phyloP scores from a whole-genome alignment of 2,797 vertebrate species.

The Macrochelys suwanniensis region DNA sequence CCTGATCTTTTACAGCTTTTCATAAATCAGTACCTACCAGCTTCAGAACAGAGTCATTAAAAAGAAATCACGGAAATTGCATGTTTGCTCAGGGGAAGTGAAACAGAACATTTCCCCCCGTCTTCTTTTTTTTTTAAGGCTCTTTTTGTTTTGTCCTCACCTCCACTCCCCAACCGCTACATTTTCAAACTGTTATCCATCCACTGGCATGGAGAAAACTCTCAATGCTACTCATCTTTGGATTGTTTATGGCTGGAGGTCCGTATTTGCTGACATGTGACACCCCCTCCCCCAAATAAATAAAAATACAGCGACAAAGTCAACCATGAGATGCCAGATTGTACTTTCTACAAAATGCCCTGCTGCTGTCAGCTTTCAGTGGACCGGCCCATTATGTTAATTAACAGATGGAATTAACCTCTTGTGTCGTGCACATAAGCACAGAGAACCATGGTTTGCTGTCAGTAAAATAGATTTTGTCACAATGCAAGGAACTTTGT shows the following conservation, averaged over 20 bases:
- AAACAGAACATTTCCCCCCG: slow-evolving; percentile 79
- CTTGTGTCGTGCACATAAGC: slow-evolving; percentile 23
- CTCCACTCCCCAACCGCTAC: slow-evolving; percentile 2
- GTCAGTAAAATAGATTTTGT: slow-evolving; percentile 44
- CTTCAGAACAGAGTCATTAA: slow-evolving; percentile 91
- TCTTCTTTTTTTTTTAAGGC: slow-evolving; percentile 31
- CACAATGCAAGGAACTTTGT: slow-evolving; percentile 7
- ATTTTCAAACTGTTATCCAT: slow-evolving; percentile 30
- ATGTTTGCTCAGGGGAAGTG: slow-evolving; percentile 92
- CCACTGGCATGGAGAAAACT: background rate
- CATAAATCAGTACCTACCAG: slow-evolving; percentile 94
- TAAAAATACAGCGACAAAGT: slow-evolving; percentile 43
- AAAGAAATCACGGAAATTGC: slow-evolving; percentile 99
- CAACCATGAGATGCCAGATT: slow-evolving; percentile 43
- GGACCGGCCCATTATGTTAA: slow-evolving; percentile 46
- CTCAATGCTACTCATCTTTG: background rate
- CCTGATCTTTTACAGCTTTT: slow-evolving; percentile 87
- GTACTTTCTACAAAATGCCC: slow-evolving; percentile 30
- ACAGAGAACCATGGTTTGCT: background rate
- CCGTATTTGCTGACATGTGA: background rate
- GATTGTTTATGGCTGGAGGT: background rate
- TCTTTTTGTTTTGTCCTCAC: background rate
- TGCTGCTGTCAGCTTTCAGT: slow-evolving; percentile 39
- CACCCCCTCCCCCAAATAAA: background rate
- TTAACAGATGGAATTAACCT: slow-evolving; percentile 68